A percentile compares a stretch with the other conserved stretches of the same genome.
Conservation (phyloP, 2,888 invertebrate species). For the Dolichopus griseipennis region DNA sequence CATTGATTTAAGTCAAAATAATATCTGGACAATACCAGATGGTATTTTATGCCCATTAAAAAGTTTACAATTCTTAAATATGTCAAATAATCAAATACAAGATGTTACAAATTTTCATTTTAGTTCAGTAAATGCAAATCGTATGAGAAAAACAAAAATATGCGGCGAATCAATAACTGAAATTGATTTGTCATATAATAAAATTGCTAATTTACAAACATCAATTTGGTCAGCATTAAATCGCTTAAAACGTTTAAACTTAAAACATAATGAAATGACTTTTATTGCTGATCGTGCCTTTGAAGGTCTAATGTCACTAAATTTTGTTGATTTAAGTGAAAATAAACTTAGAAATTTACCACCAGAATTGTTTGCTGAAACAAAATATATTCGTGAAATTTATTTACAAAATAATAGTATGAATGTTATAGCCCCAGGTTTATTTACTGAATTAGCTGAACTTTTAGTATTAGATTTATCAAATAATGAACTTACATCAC, state of each 20-base stretch:
- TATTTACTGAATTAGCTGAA: conserved; percentile 74
- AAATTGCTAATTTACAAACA: conserved; percentile 71
- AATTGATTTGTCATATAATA: conserved; percentile 75
- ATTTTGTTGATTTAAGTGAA: conserved; percentile 78
- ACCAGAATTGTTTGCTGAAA: conserved; percentile 72
- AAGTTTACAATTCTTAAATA: conserved; percentile 69
- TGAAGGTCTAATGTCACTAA: conserved; percentile 67
- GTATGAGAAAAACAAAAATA: conserved; percentile 42
- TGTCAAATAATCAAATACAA: conserved; percentile 78
- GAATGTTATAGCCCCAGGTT: conserved; percentile 71
- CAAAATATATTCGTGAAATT: conserved; percentile 75
- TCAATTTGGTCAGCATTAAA: conserved; percentile 72
- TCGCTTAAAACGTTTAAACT: conserved; percentile 67
- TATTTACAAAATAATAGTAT: conserved; percentile 86
- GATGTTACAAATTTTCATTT: conserved; percentile 81
- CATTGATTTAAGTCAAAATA: conserved; percentile 77
- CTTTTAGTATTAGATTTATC: conserved; percentile 73
- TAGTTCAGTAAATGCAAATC: conserved; percentile 51
- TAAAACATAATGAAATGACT: conserved; percentile 80
- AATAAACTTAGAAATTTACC: conserved; percentile 84
- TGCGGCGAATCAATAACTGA: conserved; percentile 61
- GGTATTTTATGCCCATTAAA: conserved; percentile 75
- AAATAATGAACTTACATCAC: conserved; percentile 72
- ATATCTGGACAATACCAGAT: conserved; percentile 81
- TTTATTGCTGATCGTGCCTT: conserved; percentile 79